These are phyloP conservation scores for Agapostemon virescens DNA, from an alignment of 2,888 invertebrate species.

Conservation along the genomic window DNA sequence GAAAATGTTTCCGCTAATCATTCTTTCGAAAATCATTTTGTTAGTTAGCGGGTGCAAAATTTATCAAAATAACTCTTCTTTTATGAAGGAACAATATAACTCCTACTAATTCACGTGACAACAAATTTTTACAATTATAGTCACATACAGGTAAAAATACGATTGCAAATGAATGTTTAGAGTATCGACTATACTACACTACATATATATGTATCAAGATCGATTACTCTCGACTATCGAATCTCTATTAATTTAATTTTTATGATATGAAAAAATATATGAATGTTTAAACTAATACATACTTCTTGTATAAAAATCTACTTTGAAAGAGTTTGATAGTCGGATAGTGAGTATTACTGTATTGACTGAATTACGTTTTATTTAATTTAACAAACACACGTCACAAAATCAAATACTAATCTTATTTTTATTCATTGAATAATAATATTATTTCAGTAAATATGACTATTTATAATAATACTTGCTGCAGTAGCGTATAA, in stretches of 20 bases:
- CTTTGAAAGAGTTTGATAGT: not conserved
- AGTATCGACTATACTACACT: conserved; percentile 5
- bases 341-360: too few species aligned
- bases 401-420: not conserved
- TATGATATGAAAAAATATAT: not conserved
- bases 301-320: not conserved
- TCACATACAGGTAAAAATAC: conserved; percentile 19
- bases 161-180: conserved; percentile 8
- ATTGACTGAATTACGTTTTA: too few species aligned
- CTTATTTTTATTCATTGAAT: not conserved
- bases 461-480: too few species aligned
- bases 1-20: conserved; percentile 40
- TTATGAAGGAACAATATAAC: not conserved
- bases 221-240: conserved; percentile 40
- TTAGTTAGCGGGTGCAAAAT: not conserved
- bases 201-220: not conserved
- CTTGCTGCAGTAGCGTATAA: not conserved
- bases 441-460: not conserved
- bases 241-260: conserved; percentile 15
- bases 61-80: not conserved
- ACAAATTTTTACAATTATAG: conserved; percentile 23
- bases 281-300: not conserved
- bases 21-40: conserved; percentile 60
- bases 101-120: conserved; percentile 25
- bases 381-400: not conserved